Evolutionary conservation across 2,113 vertebrate genomes (phyloP).

Genomic region (Labrus mixtus): DNA sequence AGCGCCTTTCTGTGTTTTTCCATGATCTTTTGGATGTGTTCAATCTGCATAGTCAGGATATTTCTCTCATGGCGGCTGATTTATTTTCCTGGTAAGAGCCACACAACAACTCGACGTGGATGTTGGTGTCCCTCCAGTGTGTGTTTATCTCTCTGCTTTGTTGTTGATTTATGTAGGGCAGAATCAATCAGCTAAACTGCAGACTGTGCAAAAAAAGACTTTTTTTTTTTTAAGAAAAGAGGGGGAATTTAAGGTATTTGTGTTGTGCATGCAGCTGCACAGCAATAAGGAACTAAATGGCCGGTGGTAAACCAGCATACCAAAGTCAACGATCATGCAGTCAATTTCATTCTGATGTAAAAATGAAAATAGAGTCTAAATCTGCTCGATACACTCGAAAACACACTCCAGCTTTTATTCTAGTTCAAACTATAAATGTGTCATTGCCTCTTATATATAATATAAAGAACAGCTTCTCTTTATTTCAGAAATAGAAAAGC

Average conservation of each 20-base stretch:
- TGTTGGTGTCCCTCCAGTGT: neutral
- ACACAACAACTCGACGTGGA: neutral
- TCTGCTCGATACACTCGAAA: too few species aligned
- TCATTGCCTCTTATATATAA: too few species aligned
- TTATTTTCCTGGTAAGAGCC: conserved; percentile 36
- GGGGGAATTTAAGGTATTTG: neutral
- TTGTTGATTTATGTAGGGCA: conserved; percentile 27
- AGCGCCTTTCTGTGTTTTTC: neutral
- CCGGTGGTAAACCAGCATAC: neutral
- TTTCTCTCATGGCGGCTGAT: neutral
- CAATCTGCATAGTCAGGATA: conserved; percentile 21
- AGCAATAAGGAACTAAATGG: neutral
- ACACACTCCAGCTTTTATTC: too few species aligned
- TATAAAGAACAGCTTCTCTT: too few species aligned
- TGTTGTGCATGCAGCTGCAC: neutral
- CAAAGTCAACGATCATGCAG: neutral
- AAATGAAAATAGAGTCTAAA: too few species aligned
- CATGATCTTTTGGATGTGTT: neutral
- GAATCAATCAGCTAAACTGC: conserved; percentile 11
- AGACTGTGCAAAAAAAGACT: neutral
- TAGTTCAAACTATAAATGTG: too few species aligned
- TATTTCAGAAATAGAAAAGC: too few species aligned
- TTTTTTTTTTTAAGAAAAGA: neutral
- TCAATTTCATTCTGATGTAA: too few species aligned
- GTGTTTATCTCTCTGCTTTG: conserved; percentile 27